Evolutionary conservation across 2,888 invertebrate genomes (phyloP).

Genomic region (Dryadula phaetusa): DNA sequence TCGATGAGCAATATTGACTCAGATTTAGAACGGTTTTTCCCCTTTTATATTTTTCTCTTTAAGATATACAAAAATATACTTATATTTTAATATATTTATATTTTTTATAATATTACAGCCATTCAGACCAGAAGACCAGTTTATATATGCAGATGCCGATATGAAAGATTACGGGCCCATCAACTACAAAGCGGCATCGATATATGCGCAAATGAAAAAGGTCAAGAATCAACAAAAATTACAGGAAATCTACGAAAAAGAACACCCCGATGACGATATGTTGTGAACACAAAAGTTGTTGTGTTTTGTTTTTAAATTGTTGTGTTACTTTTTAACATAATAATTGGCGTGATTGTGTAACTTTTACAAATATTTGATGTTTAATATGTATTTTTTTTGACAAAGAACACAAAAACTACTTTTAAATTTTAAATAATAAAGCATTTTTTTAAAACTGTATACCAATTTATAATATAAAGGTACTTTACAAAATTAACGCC

Average conservation of each 20-base stretch:
- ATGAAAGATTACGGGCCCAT: conserved; percentile 95
- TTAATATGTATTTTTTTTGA: not conserved
- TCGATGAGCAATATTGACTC: no score
- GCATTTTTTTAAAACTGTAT: not conserved
- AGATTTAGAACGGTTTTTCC: no score
- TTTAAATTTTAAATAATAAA: not conserved
- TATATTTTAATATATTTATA: conserved; percentile 6
- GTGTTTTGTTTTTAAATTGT: conserved; percentile 9
- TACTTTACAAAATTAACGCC: not conserved
- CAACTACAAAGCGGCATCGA: conserved; percentile 95
- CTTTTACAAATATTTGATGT: not conserved
- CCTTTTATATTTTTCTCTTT: no score
- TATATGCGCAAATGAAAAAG: conserved; percentile 90
- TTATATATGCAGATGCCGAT: conserved; percentile 96
- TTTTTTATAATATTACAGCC: conserved; percentile 84
- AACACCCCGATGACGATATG: conserved; percentile 69
- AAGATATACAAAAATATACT: not conserved
- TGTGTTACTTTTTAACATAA: conserved; percentile 16
- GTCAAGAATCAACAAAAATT: conserved; percentile 81
- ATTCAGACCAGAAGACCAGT: conserved; percentile 90
- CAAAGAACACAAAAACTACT: not conserved
- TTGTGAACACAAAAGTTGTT: conserved; percentile 55
- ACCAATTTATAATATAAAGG: no score
- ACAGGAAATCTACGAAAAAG: conserved; percentile 75
- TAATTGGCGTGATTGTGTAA: not conserved